Evolutionary conservation across 2,888 invertebrate species (phyloP).

Genomic region (Acanthacorydalis orientalis): DNA sequence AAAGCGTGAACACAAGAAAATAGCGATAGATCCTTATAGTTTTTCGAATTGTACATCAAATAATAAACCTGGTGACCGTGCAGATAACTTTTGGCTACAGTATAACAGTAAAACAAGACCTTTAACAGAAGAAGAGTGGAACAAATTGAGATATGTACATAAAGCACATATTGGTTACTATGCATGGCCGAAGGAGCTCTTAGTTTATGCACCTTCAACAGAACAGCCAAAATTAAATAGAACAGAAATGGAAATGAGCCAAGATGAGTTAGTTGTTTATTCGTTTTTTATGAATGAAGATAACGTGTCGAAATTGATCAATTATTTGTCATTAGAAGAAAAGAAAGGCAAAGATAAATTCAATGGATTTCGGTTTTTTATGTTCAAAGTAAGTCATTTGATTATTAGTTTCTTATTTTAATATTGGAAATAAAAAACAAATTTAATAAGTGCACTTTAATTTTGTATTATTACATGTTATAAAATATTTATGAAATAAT

Average conservation of each 20-base stretch:
- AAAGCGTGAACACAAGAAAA: conserved; percentile 45
- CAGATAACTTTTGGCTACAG: conserved; percentile 60
- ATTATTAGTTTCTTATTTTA: neutral
- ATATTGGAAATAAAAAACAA: neutral
- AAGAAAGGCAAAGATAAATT: conserved; percentile 76
- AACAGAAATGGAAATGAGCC: conserved; percentile 34
- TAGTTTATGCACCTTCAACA: conserved; percentile 46
- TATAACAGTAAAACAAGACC: conserved; percentile 44
- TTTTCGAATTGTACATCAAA: conserved; percentile 1
- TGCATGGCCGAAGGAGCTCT: conserved; percentile 32
- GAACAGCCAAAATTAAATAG: conserved; percentile 45
- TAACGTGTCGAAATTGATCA: conserved; percentile 52
- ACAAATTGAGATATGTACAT: conserved; percentile 50
- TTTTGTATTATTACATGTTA: conserved; percentile 2
- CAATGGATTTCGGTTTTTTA: conserved; percentile 41
- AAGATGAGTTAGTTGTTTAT: conserved; percentile 45
- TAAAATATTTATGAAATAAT: too few species aligned
- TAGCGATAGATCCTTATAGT: conserved; percentile 28
- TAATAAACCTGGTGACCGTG: conserved; percentile 35
- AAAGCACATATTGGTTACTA: conserved; percentile 40
- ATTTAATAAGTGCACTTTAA: conserved; percentile 1
- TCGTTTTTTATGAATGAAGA: conserved; percentile 47
- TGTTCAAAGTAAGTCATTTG: conserved; percentile 48
- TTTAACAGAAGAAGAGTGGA: conserved; percentile 53
- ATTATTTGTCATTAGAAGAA: conserved; percentile 64